Evolutionary conservation across 2,797 vertebrate genomes (phyloP), one percentile per base, ranked within the genome.

Genomic region (Neopelma chrysocephalum): DNA sequence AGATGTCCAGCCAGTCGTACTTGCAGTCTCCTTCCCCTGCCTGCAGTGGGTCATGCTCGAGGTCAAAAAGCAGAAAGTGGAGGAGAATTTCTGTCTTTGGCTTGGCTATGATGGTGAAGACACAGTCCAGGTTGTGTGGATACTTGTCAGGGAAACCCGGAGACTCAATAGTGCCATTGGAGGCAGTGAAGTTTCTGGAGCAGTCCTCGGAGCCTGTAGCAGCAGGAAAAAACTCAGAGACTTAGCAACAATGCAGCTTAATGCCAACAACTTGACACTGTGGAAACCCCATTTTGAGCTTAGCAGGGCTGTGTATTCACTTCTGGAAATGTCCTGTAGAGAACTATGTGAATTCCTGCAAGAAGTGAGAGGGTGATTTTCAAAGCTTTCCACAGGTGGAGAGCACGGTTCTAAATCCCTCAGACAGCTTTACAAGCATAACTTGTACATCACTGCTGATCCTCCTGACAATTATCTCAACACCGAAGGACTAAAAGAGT

Each of bases 141-240:
- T 99, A 99, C 92, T 99, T 99, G 97, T 99, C 99, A 1, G 99
- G 99, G 95, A 99, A 99, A n/a, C 99, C 99, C 0, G 99, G 99
- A 15, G 99, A 99, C 94, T 99, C 99, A 6, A 99, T 99, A 91
- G 99, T 98, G 32, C 99, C 99, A 0, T 98, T 98, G 83, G 98
- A 98, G 92, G 98, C 98, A 68, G 99, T 99, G 96, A 99, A 99
- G 98, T 99, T 99, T 82, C 98, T 98, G 26, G 99, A 99, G 94
- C 99, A 99, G 96, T 99, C 99, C 97, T 99, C 99, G 0, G 99
- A 99, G 82, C 99, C 99, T 99, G 97, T 19, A 68, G 77, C 22
- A 62, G 61, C 56, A 87, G 71, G 8, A 70, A 94, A 77, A 97
- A 93, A 60, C 53, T 9, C 22, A 3, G 11, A 90, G 68, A 26